Evolutionary conservation across 2,797 vertebrate species (phyloP).

Genomic region (Oreochromis grahami): DNA sequence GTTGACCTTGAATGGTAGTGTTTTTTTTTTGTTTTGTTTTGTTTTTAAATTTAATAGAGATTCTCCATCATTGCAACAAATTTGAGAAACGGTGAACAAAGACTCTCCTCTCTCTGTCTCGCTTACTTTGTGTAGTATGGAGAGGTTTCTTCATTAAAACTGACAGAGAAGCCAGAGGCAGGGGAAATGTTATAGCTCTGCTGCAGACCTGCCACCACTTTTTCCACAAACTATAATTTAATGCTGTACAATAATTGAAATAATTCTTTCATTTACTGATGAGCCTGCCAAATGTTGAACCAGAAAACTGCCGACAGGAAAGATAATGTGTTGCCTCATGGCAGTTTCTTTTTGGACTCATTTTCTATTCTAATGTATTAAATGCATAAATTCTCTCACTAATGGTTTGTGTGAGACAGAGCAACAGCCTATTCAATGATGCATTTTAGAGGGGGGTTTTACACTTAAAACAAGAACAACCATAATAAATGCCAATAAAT

Average conservation of each 20-base stretch:
- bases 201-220: constrained; percentile 73
- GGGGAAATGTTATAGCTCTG: constrained; percentile 66
- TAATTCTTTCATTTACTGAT: constrained; percentile 75
- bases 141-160: constrained; percentile 75
- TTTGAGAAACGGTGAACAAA: constrained; percentile 50
- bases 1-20: constrained; percentile 34
- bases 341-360: constrained; percentile 68
- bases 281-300: constrained; percentile 76
- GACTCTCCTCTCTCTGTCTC: constrained; percentile 8
- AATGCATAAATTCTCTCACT: constrained; percentile 73
- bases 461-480: constrained; percentile 72
- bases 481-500: constrained; percentile 70
- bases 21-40: accelerated
- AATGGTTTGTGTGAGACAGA: constrained; percentile 70
- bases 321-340: constrained; percentile 68
- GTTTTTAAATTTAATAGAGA: background rate
- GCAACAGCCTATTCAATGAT: constrained; percentile 63
- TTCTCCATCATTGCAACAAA: constrained; percentile 43
- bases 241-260: constrained; percentile 71
- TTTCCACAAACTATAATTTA: constrained; percentile 70
- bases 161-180: constrained; percentile 71
- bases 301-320: constrained; percentile 70
- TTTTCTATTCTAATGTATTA: constrained; percentile 76
- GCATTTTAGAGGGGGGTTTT: constrained; percentile 59
- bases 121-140: constrained; percentile 37